A percentile compares a stretch with the other conserved stretches of the same genome.
Conservation (phyloP, 2,113 vertebrate species). For the Terrapene triunguis region DNA sequence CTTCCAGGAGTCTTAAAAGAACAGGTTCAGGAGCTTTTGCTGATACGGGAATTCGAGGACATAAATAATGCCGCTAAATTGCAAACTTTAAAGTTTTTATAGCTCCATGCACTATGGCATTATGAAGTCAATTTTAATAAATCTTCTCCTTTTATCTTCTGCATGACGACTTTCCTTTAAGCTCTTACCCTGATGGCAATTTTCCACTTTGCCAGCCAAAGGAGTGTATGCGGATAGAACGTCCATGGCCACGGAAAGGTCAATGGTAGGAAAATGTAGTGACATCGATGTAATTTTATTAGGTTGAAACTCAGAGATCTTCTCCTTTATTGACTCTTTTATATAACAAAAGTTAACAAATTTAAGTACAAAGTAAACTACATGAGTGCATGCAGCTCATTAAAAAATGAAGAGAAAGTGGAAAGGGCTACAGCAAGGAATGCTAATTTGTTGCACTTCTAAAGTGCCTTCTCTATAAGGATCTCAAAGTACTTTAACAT, state of each 20-base stretch:
- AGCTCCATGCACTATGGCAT: not conserved
- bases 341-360: conserved; percentile 41
- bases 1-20: not conserved
- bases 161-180: conserved; percentile 25
- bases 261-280: conserved; percentile 55
- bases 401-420: conserved; percentile 20
- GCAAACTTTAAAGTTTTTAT: conserved; percentile 28
- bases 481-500: conserved; percentile 13
- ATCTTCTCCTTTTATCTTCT: conserved; percentile 37
- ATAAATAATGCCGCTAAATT: not conserved
- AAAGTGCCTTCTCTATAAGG: conserved; percentile 26
- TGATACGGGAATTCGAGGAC: not conserved
- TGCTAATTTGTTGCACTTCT: conserved; percentile 57
- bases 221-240: conserved; percentile 2
- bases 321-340: conserved; percentile 43
- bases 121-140: conserved; percentile 52
- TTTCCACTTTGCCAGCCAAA: conserved; percentile 64
- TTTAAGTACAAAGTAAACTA: conserved; percentile 35
- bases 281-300: conserved; percentile 62
- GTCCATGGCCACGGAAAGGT: conserved; percentile 58
- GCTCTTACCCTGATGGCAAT: conserved; percentile 51
- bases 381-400: not conserved
- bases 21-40: not conserved
- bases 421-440: conserved; percentile 27
- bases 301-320: conserved; percentile 56